Conservation (phyloP, 2,888 invertebrate genomes). For the Noctuana brunneofusca region DNA sequence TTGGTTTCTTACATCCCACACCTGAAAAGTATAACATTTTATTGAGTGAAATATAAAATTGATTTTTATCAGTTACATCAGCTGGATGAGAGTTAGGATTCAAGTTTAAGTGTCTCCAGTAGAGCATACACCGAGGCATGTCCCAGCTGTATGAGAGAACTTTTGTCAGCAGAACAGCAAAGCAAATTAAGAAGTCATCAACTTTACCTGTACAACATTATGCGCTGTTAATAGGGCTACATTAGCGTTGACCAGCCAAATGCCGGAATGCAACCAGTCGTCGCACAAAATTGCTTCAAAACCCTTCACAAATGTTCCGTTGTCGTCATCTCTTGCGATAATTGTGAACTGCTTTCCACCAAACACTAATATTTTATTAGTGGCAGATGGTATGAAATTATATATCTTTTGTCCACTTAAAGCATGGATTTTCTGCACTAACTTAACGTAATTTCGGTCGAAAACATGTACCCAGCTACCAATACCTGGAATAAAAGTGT, state of each 20-base stretch:
- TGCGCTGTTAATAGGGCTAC: conserved; percentile 85
- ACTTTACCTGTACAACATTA: conserved; percentile 81
- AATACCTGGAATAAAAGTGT: conserved; percentile 69
- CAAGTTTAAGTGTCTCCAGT: no score
- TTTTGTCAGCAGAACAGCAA: no score
- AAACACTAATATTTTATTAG: conserved; percentile 70
- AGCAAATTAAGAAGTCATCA: neutral
- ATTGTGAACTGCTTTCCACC: conserved; percentile 82
- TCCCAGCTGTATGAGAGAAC: no score
- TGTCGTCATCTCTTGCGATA: conserved; percentile 38
- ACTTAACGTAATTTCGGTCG: conserved; percentile 44
- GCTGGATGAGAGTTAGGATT: no score
- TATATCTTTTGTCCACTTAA: conserved; percentile 82
- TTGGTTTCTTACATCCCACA: no score
- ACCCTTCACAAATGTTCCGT: conserved; percentile 39
- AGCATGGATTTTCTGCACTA: conserved; percentile 48
- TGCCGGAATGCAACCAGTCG: conserved; percentile 86
- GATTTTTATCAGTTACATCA: no score
- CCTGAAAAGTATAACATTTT: conserved; percentile 50
- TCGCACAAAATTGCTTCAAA: conserved; percentile 60
- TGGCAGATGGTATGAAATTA: conserved; percentile 69
- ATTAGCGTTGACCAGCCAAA: conserved; percentile 70
- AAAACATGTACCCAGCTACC: conserved; percentile 73
- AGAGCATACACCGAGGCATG: no score
- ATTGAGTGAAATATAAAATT: no score